Base-by-base conservation (phyloP, 2,888 invertebrate genomes). In the Thecophora atra region DNA sequence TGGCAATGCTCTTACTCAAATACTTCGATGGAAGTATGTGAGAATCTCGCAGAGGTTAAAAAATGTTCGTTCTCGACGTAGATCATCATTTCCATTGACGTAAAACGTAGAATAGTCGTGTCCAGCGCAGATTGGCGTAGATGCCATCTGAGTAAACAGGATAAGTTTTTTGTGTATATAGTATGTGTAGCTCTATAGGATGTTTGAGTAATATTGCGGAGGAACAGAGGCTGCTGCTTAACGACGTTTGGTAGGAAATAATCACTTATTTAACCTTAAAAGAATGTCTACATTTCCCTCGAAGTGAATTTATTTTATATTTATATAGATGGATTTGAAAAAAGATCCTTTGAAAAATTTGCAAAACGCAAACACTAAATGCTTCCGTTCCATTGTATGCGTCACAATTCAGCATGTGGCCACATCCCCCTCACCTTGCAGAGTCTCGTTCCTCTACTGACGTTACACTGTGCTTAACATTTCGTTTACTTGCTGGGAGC, bases 381-480 rank as follows among this genome's bases (percentile, higher is more conserved):
- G 58, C 56, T 30, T 28, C 26, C 51, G 52, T 21, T 28, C 19
- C 28, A 52, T n/a, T 65, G 51, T 26, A 65, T 65, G 65, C 28
- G 42, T 30, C 15, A 21, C 52, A 37, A 37, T 17, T 67, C 30
- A 52, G 4, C 21, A 21, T 13, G 37, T 44, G n/a, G 2, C 8
- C 42, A 17, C 19, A 17, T 13, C 44, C 30, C 0, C 3, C 19
- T 21, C 56, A 21, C 24, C 3, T 11, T 56, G 56, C 65, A 3
- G 21, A 4, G 13, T 54, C 21, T 11, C 19, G 66, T 17, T 7
- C 19, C 26, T 19, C n/a, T 30, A 56, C 54, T 54, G 54, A n/a
- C 54, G 67, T 51, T 70, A 69, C 60, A 47, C 51, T 62, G 69
- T 51, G 60, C 51, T 70, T 30, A 70, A 51, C 62, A 60, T 70